phyloP scores from a whole-genome alignment of 2,797 vertebrate species.

The Phrynocephalus forsythii region DNA sequence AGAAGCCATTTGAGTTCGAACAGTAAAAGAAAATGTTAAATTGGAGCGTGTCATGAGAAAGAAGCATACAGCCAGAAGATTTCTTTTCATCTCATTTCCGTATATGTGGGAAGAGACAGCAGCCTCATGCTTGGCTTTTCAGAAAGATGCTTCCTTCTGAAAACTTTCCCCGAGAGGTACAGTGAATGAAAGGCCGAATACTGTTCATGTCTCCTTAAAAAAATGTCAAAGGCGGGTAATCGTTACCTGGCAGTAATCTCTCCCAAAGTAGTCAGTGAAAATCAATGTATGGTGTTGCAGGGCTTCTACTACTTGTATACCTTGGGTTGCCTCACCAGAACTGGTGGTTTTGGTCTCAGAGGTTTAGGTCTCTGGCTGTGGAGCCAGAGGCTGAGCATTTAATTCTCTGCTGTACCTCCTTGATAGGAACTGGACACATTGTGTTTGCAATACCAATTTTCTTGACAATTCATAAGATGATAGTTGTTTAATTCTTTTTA shows the following conservation, averaged over 20 bases:
- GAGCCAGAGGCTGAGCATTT: too few species aligned
- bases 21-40: constrained; percentile 53
- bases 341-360: background rate
- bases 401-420: too few species aligned
- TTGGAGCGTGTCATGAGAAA: constrained; percentile 45
- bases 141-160: constrained; percentile 55
- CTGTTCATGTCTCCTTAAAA: constrained; percentile 2
- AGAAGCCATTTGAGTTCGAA: constrained; percentile 57
- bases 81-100: constrained; percentile 43
- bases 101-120: constrained; percentile 45
- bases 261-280: background rate
- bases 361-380: too few species aligned
- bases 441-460: too few species aligned
- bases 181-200: background rate
- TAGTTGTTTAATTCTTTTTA: too few species aligned
- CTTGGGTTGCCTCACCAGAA: background rate
- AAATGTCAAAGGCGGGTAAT: constrained; percentile 5
- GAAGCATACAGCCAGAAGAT: constrained; percentile 30
- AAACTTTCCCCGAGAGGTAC: constrained; percentile 42
- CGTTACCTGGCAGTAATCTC: too few species aligned
- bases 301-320: constrained; percentile 4
- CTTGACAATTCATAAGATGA: too few species aligned
- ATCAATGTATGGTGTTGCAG: background rate
- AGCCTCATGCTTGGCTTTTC: constrained; percentile 30
- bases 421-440: too few species aligned